Evolutionary conservation across 2,113 vertebrate genomes (phyloP).

Genomic region (Ameiurus melas): DNA sequence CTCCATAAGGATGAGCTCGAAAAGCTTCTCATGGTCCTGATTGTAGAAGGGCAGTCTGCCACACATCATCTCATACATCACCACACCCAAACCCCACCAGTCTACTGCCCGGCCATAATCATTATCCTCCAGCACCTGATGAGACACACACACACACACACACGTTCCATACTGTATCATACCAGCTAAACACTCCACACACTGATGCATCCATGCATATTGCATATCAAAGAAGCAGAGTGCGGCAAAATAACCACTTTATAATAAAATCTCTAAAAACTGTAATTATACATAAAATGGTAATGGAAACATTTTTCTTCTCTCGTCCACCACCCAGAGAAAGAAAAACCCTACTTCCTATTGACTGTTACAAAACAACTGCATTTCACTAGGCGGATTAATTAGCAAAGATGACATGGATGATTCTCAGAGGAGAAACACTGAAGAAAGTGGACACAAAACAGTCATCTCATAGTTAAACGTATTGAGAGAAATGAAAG

Average conservation of each 20-base stretch:
- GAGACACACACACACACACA: constrained; percentile 22
- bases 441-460: background rate
- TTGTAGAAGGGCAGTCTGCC: constrained; percentile 96
- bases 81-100: constrained; percentile 97
- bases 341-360: background rate
- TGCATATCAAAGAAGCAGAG: background rate
- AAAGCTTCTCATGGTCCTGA: constrained; percentile 97
- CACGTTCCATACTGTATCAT: background rate
- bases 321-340: background rate
- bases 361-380: background rate
- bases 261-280: background rate
- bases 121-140: constrained; percentile 93
- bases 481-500: background rate
- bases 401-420: background rate
- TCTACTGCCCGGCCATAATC: constrained; percentile 96
- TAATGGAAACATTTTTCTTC: background rate
- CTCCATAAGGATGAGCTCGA: constrained; percentile 97
- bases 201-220: background rate
- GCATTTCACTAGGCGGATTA: background rate
- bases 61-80: constrained; percentile 99
- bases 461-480: background rate
- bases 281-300: background rate
- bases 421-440: background rate
- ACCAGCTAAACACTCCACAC: background rate
- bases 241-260: background rate